These are phyloP conservation scores for Alces alces DNA, from an alignment of 2,113 vertebrate species.

Conservation along the genomic window DNA sequence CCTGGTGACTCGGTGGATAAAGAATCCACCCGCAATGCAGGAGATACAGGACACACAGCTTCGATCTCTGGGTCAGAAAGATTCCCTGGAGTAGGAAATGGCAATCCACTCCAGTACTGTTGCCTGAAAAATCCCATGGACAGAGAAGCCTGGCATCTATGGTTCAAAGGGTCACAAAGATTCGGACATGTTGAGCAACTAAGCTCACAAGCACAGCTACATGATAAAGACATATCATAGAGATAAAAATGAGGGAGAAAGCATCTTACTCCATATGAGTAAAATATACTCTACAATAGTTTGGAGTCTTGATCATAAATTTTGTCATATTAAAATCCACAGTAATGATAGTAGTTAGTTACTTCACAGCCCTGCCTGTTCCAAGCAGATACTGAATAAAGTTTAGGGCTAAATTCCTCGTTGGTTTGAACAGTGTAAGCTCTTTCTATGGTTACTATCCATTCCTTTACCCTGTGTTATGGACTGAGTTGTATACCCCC, in stretches of 20 bases:
- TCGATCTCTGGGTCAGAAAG: background rate
- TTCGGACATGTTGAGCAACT: background rate
- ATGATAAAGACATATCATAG: background rate
- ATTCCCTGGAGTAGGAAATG: background rate
- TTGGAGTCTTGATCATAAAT: background rate
- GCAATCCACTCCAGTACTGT: background rate
- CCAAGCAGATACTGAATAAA: background rate
- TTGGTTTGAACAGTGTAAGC: background rate
- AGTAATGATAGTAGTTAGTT: background rate
- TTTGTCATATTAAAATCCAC: conserved; percentile 8
- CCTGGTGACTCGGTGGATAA: background rate
- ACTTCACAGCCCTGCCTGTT: background rate
- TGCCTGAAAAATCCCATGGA: background rate
- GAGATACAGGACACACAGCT: background rate
- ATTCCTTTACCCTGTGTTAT: background rate
- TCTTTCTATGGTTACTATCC: background rate
- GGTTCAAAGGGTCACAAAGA: background rate
- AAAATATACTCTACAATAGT: background rate
- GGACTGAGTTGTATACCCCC: background rate
- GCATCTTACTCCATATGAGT: background rate
- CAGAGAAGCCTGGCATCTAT: background rate
- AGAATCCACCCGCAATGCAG: background rate
- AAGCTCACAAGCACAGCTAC: background rate
- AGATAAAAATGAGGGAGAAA: background rate
- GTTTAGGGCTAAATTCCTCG: background rate